These are phyloP conservation scores for Manis javanica DNA, from an alignment of 2,797 vertebrate genomes.

Conservation along the genomic window DNA sequence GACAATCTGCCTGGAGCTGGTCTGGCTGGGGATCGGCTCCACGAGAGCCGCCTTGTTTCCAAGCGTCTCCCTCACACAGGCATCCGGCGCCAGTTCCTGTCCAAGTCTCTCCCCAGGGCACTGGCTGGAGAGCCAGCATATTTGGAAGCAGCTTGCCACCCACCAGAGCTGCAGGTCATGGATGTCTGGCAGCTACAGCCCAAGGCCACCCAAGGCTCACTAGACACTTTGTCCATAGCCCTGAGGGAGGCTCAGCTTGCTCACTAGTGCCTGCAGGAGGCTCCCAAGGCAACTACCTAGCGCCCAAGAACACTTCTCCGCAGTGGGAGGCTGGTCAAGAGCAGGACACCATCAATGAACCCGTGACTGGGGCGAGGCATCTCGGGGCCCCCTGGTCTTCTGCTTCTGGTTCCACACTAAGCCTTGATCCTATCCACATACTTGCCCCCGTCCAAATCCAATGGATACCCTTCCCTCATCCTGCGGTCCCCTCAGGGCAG, in stretches of 20 bases:
- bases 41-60: slow-evolving; percentile 14
- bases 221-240: not conserved
- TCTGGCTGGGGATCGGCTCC: not conserved
- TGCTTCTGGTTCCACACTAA: not conserved
- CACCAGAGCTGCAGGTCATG: not conserved
- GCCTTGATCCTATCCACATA: not conserved
- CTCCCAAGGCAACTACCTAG: not conserved
- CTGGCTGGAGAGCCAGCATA: not conserved
- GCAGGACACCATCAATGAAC: not conserved
- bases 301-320: not conserved
- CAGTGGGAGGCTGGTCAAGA: not conserved
- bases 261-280: not conserved
- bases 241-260: not conserved
- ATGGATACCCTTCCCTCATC: not conserved
- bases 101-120: not conserved
- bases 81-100: not conserved
- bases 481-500: not conserved
- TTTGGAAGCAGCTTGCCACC: not conserved
- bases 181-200: not conserved
- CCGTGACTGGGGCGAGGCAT: not conserved
- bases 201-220: not conserved
- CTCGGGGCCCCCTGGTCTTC: not conserved
- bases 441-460: not conserved
- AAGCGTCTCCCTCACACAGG: not conserved
- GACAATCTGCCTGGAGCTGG: not conserved